phyloP scores from a whole-genome alignment of 2,797 vertebrate species.

The Labeo calbasu region DNA sequence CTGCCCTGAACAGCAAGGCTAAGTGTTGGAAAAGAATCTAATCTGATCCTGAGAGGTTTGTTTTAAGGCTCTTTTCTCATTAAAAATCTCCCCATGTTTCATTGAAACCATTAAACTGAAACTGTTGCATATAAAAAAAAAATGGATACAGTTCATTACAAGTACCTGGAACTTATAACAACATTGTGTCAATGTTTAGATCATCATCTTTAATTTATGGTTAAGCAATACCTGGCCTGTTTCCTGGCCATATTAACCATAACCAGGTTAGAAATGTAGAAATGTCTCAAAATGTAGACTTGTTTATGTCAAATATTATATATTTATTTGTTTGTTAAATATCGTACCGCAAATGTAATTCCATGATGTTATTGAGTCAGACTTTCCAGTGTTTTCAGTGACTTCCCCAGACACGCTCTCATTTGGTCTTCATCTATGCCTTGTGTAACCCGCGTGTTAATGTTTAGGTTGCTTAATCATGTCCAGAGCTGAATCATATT shows the following conservation, averaged over 20 bases:
- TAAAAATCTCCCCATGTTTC: background rate
- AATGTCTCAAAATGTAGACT: background rate
- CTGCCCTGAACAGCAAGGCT: slow-evolving; percentile 7
- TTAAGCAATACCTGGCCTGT: background rate
- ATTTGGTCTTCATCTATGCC: background rate
- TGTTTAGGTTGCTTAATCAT: background rate
- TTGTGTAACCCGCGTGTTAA: no score
- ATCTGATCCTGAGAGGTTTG: background rate
- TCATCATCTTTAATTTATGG: background rate
- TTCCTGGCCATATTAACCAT: background rate
- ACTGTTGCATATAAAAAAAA: background rate
- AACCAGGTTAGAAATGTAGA: background rate
- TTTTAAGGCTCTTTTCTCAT: slow-evolving; percentile 15
- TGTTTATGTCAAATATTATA: background rate
- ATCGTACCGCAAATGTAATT: background rate
- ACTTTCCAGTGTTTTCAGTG: slow-evolving; percentile 5
- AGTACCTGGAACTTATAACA: background rate
- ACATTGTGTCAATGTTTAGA: slow-evolving; percentile 1
- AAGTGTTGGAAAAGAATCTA: slow-evolving; percentile 3
- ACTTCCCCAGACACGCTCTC: background rate
- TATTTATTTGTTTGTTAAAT: background rate
- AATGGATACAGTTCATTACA: slow-evolving; percentile 5
- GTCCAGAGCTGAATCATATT: background rate
- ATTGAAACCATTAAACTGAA: slow-evolving; percentile 1
- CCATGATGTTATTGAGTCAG: slow-evolving; percentile 9